Conservation (phyloP, 2,113 vertebrate species). For the Eidolon helvum region DNA sequence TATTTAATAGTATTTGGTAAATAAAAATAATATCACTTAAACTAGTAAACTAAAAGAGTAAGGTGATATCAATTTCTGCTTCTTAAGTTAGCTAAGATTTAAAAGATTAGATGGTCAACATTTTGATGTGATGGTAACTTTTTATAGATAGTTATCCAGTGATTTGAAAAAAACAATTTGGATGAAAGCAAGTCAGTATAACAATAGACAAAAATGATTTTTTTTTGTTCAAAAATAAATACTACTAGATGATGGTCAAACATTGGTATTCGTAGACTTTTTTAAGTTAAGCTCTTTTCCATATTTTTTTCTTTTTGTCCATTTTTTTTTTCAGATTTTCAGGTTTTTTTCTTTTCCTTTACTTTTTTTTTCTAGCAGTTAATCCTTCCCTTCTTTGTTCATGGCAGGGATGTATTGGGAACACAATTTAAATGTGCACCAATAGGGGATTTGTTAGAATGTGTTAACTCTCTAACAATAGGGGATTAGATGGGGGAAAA, state of each 20-base stretch:
- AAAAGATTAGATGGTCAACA: background rate
- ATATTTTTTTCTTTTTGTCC: background rate
- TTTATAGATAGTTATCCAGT: background rate
- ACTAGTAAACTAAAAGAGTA: background rate
- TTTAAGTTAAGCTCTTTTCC: background rate
- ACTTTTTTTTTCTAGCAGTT: background rate
- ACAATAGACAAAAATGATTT: background rate
- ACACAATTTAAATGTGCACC: background rate
- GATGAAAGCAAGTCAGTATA: constrained; percentile 21
- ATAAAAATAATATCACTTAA: background rate
- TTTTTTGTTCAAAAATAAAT: constrained; percentile 8
- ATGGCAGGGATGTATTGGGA: background rate
- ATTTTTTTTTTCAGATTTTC: background rate
- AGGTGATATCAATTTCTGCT: background rate
- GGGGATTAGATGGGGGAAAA: background rate
- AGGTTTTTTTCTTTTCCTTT: background rate
- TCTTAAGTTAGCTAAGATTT: constrained; percentile 10
- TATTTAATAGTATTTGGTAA: background rate
- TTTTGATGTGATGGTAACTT: background rate
- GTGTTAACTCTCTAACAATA: background rate
- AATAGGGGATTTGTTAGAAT: background rate
- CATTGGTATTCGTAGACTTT: background rate
- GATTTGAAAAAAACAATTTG: background rate
- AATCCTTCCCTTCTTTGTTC: constrained; percentile 13
- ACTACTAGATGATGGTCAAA: background rate